A percentile compares a stretch with the other conserved stretches of the same genome.
These are phyloP conservation scores for Nephrotoma appendiculata DNA, from an alignment of 2,888 invertebrate genomes.

Conservation along the genomic window DNA sequence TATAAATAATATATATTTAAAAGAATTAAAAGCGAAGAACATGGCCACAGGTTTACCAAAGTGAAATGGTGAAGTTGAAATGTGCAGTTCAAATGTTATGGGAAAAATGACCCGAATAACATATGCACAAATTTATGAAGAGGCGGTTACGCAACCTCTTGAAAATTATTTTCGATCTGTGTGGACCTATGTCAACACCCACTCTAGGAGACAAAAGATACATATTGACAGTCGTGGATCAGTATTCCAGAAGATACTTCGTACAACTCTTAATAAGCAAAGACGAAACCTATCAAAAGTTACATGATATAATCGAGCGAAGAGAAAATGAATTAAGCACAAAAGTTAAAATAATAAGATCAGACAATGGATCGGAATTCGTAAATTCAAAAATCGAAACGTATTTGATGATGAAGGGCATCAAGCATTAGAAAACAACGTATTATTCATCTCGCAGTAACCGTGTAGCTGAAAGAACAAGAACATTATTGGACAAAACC, in stretches of 20 bases:
- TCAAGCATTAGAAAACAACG: too few species aligned
- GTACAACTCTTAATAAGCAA: background rate
- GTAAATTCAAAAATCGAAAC: too few species aligned
- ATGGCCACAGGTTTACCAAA: background rate
- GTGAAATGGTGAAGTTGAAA: background rate
- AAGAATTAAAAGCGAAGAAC: too few species aligned
- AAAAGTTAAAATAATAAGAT: too few species aligned
- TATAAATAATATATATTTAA: background rate
- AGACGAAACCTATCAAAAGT: background rate
- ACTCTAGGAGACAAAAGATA: background rate
- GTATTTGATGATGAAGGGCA: too few species aligned
- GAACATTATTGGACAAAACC: too few species aligned
- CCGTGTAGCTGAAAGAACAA: too few species aligned
- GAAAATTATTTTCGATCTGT: background rate
- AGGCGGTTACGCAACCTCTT: background rate
- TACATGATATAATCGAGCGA: background rate
- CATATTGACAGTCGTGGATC: background rate
- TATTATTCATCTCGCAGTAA: too few species aligned
- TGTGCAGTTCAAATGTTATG: background rate
- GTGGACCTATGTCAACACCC: background rate
- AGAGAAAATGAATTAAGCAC: background rate
- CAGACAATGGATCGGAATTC: too few species aligned
- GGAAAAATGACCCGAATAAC: background rate
- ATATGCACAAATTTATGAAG: background rate
- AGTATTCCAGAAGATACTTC: background rate